Evolutionary conservation across 37 sponge, comb jelly and placozoan species (phyloP).

Genomic region (Mnemiopsis leidyi): DNA sequence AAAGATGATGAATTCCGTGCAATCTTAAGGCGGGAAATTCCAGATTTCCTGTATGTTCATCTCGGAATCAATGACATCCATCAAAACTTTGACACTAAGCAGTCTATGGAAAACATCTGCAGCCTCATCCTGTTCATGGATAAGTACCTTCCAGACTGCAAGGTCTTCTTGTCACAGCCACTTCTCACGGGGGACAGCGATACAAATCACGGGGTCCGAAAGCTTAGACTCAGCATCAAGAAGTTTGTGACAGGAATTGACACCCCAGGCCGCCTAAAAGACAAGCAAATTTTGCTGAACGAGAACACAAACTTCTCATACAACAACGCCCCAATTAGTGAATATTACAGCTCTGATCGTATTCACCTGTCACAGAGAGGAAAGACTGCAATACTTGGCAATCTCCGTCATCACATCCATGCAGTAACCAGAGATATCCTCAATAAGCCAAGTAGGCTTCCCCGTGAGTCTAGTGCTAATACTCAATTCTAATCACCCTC

Average conservation of each 20-base stretch:
- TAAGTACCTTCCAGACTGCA: not conserved
- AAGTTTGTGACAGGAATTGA: not conserved
- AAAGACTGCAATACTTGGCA: not conserved
- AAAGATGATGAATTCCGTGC: not conserved
- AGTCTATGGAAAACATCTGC: not conserved
- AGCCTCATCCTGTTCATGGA: not conserved
- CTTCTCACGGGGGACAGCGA: not conserved
- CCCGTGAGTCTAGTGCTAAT: not conserved
- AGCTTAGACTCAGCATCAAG: not conserved
- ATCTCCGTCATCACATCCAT: slow-evolving; percentile 2
- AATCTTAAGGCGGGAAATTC: not conserved
- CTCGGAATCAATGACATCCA: not conserved
- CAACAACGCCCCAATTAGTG: not conserved
- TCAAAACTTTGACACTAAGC: not conserved
- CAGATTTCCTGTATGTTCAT: not conserved
- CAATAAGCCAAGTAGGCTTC: not conserved
- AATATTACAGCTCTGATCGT: not conserved
- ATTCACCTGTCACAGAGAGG: not conserved
- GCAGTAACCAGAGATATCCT: not conserved
- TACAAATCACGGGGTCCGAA: not conserved
- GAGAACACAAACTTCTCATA: not conserved
- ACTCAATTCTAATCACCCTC: not conserved
- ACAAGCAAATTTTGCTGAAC: not conserved
- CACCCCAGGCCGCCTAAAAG: not conserved
- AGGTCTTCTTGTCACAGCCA: not conserved